Percentiles rank a stretch among this genome's conserved stretches.
These are phyloP conservation scores for Gymnopithys bicolor DNA, from an alignment of 2,797 vertebrate species.

Conservation along the genomic window DNA sequence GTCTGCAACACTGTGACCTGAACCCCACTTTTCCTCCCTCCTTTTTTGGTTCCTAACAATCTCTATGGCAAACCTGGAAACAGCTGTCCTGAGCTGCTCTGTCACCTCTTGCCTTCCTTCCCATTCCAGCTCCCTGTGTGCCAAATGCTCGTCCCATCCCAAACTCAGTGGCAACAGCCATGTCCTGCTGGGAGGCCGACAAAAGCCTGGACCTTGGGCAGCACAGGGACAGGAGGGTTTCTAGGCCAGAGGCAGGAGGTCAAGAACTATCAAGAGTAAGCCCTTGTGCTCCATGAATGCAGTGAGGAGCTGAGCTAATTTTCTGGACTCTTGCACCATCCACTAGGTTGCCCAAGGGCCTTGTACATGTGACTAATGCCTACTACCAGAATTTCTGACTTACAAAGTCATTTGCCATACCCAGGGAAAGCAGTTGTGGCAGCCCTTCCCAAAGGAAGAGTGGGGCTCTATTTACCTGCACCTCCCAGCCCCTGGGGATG, in stretches of 20 bases:
- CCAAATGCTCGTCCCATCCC: fast-evolving
- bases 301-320: neutral
- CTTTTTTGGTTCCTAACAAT: neutral
- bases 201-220: neutral
- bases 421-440: fast-evolving
- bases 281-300: fast-evolving
- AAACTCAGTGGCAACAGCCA: neutral
- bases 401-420: fast-evolving
- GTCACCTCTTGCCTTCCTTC: neutral
- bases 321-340: neutral
- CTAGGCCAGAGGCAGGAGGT: neutral
- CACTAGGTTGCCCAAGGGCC: neutral
- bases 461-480: neutral
- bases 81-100: neutral
- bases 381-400: neutral
- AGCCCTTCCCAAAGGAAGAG: neutral
- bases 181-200: neutral
- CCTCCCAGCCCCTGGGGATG: no score
- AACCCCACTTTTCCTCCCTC: neutral
- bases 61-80: neutral
- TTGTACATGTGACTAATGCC: fast-evolving
- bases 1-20: fast-evolving
- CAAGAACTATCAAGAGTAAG: neutral
- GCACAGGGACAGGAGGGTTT: neutral
- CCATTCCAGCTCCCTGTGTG: fast-evolving